Evolutionary conservation across 2,113 vertebrate genomes (phyloP), one percentile per base, ranked within the genome.

Genomic region (Tor tambroides): DNA sequence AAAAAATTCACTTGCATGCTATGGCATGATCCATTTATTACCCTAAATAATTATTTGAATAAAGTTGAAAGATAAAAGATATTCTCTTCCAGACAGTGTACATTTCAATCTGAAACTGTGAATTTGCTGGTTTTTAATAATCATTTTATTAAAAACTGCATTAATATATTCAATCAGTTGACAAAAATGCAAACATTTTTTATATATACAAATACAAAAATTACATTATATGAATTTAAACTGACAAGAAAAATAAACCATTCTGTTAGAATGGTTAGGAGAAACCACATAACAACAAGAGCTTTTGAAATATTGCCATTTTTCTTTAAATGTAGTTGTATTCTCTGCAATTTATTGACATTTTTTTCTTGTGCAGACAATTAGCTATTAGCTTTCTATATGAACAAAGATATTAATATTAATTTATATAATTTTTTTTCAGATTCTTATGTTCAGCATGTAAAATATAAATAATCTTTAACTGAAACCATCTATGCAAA

Each of bases 131-230:
- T 89, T 92, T 92, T 92, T 14, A 92, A 90, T 87, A 89, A 92
- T 28, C 19, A 10, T 12, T 96, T 96, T 95, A 95, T 96, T 93
- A 96, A 88, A 96, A 95, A 95, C 87, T 78, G 88, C 90, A 89
- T 88, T 87, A 89, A 90, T 92, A 92, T 87, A 93, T 63, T 15
- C 41, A 83, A 92, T 91, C 86, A 91, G 80, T 91, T 88, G 63
- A 91, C 86, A 92, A 92, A 92, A 93, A 91, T 88, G 89, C 90
- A 88, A 92, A 93, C 88, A 85, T 91, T 90, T 78, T 89, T 92
- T 94, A 91, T 94, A 95, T 95, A 91, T 96, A 95, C 94, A 95
- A 93, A 85, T 78, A 46, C 11, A 86, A 83, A 46, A 46, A 83
- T 78, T 79, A 46, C 43, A 46, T 46, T 46, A 46, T 12, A 46